phyloP scores from a whole-genome alignment of 2,888 invertebrate genomes.

The Xiphydria camelus region DNA sequence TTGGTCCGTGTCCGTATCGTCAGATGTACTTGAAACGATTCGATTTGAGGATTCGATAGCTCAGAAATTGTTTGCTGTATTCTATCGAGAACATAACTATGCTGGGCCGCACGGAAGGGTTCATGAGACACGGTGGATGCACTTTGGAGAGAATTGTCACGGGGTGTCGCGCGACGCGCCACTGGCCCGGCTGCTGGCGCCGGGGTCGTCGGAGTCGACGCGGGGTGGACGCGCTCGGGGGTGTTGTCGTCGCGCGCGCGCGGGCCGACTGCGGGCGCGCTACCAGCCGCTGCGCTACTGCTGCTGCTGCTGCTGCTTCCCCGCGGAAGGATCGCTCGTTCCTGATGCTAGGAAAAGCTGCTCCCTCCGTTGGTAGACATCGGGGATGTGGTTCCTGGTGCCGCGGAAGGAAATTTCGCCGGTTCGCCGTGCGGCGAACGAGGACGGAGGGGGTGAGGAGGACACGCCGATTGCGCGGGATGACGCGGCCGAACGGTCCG shows the following conservation, averaged over 20 bases:
- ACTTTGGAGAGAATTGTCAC: slow-evolving; percentile 10
- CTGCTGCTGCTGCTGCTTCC: too few relatives aligned
- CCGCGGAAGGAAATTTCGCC: too few relatives aligned
- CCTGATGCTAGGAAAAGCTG: slow-evolving; percentile 14
- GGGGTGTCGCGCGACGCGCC: neutral
- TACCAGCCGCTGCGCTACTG: too few relatives aligned
- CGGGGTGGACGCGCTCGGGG: neutral
- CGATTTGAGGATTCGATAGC: slow-evolving; percentile 57
- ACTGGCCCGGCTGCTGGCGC: too few relatives aligned
- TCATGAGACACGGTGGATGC: slow-evolving; percentile 25
- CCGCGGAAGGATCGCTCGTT: too few relatives aligned
- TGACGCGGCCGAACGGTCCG: neutral
- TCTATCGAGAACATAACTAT: slow-evolving; percentile 56
- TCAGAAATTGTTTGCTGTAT: slow-evolving; percentile 58
- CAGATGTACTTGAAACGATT: slow-evolving; percentile 58
- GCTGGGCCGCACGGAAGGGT: slow-evolving; percentile 32
- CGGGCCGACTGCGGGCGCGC: too few relatives aligned
- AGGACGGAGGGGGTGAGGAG: neutral
- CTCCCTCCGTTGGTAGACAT: slow-evolving; percentile 15
- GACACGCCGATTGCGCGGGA: neutral
- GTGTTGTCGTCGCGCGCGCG: neutral
- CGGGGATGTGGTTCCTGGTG: neutral
- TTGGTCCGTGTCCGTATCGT: slow-evolving; percentile 58
- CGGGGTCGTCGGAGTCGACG: too few relatives aligned
- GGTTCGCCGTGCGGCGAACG: neutral